These are phyloP conservation scores for Drosophila eugracilis DNA, from an alignment of 1,140 invertebrate species.

Conservation along the genomic window DNA sequence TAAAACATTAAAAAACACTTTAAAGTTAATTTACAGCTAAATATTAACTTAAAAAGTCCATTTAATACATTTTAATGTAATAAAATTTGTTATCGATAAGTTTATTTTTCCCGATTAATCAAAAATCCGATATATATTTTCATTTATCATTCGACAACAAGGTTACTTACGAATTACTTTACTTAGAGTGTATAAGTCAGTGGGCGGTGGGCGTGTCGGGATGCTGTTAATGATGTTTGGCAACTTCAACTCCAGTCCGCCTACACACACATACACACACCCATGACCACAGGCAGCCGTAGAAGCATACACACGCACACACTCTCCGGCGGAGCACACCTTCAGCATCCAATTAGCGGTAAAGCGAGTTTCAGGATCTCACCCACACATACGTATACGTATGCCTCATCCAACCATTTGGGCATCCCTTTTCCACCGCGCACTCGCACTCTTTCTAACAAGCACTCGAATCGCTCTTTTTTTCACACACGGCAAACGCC, in stretches of 20 bases:
- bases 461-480: constrained; percentile 58
- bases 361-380: constrained; percentile 50
- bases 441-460: constrained; percentile 47
- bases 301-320: constrained; percentile 8
- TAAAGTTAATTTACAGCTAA: too few species aligned
- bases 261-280: constrained; percentile 14
- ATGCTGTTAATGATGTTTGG: constrained; percentile 62
- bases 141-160: neutral
- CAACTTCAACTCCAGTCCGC: constrained; percentile 41
- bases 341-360: constrained; percentile 67
- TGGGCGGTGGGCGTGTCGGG: constrained; percentile 2
- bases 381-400: constrained; percentile 27
- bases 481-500: constrained; percentile 48
- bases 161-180: neutral
- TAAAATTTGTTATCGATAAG: too few species aligned
- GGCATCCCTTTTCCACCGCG: constrained; percentile 12
- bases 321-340: constrained; percentile 27
- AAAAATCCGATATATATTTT: too few species aligned
- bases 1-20: too few species aligned
- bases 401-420: constrained; percentile 15
- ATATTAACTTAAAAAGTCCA: too few species aligned
- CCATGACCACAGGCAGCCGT: constrained; percentile 5
- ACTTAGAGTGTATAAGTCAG: constrained; percentile 19
- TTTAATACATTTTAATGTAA: too few species aligned
- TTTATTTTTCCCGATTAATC: too few species aligned